Percentiles rank a stretch among this genome's conserved stretches.
Evolutionary conservation across 1,140 invertebrate species (phyloP).

Genomic region (Drosophila elegans): DNA sequence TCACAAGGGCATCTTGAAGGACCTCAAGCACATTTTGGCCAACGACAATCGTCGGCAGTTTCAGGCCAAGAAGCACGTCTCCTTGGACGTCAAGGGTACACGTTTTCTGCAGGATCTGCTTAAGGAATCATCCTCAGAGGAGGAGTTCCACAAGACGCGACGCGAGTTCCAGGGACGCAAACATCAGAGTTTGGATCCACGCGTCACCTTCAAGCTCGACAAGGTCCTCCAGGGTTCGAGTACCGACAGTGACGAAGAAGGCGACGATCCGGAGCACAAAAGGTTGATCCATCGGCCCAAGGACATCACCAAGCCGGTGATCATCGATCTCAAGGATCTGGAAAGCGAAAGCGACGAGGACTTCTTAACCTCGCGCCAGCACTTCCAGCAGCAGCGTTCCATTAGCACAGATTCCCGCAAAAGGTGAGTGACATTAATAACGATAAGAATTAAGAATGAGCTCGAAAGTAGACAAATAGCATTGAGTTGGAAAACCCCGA

Average conservation of each 20-base stretch:
- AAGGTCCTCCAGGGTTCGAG: conserved; percentile 79
- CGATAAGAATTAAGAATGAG: not conserved
- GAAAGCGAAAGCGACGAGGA: conserved; percentile 84
- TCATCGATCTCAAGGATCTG: conserved; percentile 84
- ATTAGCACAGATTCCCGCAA: conserved; percentile 84
- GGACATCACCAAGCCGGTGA: conserved; percentile 84
- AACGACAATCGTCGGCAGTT: conserved; percentile 80
- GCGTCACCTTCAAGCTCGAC: conserved; percentile 82
- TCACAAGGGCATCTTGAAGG: conserved; percentile 84
- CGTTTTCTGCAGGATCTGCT: conserved; percentile 75
- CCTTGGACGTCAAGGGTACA: conserved; percentile 80
- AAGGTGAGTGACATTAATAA: conserved; percentile 57
- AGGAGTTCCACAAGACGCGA: conserved; percentile 80
- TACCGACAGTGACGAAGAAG: conserved; percentile 81
- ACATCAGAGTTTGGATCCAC: conserved; percentile 83
- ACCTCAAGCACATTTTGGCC: conserved; percentile 74
- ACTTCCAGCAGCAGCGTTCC: conserved; percentile 81
- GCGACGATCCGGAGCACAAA: conserved; percentile 79
- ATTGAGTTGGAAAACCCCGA: not conserved
- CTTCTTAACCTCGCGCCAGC: conserved; percentile 67
- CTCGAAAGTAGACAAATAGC: not conserved
- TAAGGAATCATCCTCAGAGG: conserved; percentile 81
- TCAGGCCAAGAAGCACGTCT: conserved; percentile 84
- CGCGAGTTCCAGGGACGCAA: conserved; percentile 83
- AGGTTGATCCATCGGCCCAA: conserved; percentile 78